Conservation (phyloP, 2,113 vertebrate species). For the Steatornis caripensis region DNA sequence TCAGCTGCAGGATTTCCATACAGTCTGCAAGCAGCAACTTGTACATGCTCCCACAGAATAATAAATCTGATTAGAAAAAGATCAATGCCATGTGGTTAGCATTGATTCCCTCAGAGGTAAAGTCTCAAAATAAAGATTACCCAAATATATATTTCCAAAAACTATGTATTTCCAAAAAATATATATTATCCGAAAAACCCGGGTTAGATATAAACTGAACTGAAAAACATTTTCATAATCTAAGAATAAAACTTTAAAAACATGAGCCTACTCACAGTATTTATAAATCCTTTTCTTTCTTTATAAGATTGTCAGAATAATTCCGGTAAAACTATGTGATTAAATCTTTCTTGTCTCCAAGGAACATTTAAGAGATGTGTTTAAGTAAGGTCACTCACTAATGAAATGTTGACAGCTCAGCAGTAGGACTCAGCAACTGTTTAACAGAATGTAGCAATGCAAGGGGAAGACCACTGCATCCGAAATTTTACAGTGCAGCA, state of each 20-base stretch:
- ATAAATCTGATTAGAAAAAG: background rate
- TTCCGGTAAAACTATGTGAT: background rate
- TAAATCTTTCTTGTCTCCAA: background rate
- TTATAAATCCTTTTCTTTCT: background rate
- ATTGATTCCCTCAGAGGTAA: background rate
- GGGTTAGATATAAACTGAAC: background rate
- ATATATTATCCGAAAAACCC: background rate
- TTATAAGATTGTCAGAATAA: background rate
- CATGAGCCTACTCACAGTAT: background rate
- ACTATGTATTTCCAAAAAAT: no score
- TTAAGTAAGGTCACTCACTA: background rate
- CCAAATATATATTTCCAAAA: no score
- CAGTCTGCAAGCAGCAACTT: background rate
- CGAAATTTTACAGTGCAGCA: background rate
- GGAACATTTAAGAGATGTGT: background rate
- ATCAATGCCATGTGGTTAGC: background rate
- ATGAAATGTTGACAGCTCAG: background rate
- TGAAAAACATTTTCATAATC: background rate
- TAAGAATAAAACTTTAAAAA: background rate
- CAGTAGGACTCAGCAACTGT: background rate
- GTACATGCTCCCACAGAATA: background rate
- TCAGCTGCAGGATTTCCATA: background rate
- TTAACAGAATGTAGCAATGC: background rate
- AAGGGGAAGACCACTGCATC: background rate
- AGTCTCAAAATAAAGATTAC: background rate